A percentile compares a stretch with the other conserved stretches of the same genome.
Evolutionary conservation across 2,113 vertebrate species (phyloP).

Genomic region (Paralichthys olivaceus): DNA sequence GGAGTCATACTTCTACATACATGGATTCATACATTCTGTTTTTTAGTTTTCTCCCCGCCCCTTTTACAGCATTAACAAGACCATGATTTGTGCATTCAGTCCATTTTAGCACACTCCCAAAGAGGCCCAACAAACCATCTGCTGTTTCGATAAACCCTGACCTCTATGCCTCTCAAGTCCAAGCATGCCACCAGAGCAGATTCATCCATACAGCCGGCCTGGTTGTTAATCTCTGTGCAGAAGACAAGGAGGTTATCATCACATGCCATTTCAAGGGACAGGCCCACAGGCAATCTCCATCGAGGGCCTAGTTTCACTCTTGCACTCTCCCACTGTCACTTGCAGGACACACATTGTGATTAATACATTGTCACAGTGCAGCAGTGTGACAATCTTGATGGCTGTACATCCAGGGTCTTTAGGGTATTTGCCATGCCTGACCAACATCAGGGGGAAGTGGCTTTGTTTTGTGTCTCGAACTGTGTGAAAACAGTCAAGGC

Average conservation of each 20-base stretch:
- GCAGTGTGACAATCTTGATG: constrained; percentile 30
- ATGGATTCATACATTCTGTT: background rate
- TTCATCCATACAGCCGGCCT: constrained; percentile 44
- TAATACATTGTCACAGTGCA: constrained; percentile 50
- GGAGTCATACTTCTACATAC: background rate
- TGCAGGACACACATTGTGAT: constrained; percentile 46
- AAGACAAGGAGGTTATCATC: constrained; percentile 68
- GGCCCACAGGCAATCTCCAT: constrained; percentile 57
- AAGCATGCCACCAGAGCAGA: constrained; percentile 52
- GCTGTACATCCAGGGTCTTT: constrained; percentile 30
- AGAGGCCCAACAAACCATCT: constrained; percentile 74
- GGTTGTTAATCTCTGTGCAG: constrained; percentile 55
- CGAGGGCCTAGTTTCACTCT: constrained; percentile 43
- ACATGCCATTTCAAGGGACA: constrained; percentile 52
- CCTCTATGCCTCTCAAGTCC: constrained; percentile 63
- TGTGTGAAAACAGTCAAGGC: constrained; percentile 13
- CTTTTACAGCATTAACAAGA: constrained; percentile 23
- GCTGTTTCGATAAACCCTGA: constrained; percentile 79
- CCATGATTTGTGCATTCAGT: constrained; percentile 47
- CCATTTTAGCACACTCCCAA: constrained; percentile 57
- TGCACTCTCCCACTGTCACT: constrained; percentile 47
- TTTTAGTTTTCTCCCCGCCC: no score
- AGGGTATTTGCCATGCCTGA: constrained; percentile 24
- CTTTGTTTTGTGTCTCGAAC: background rate
- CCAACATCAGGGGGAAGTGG: background rate